Evolutionary conservation across 2,113 vertebrate species (phyloP), one percentile per base, ranked within the genome.

Genomic region (Lophochroa leadbeateri): DNA sequence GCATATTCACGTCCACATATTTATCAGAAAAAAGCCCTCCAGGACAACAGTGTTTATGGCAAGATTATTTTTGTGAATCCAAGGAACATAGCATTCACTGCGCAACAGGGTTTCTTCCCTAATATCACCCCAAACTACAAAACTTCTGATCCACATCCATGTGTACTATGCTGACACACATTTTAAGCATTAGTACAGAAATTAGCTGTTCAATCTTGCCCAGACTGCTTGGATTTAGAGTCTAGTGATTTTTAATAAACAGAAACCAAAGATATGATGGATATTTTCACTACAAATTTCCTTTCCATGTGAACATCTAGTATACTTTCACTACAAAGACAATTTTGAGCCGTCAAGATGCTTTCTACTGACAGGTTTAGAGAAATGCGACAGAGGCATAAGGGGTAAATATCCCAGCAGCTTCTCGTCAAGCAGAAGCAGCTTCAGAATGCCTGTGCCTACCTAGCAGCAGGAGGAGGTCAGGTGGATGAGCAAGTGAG

Each of bases 21-120:
- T 97, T 97, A 98, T 95, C 88, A 96, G 90, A 97, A 82, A 77
- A 90, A 94, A 95, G 78, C 81, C 80, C 80, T 97, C 88, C 78
- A 97, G 96, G 82, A 97, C 94, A 91, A 95, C 84, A 97, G 82
- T 98, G 97, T 98, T 98, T 98, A 97, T 94, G 94, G 94, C 64
- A 92, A 95, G 96, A 97, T 98, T 97, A 98, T 95, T 92, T 97
- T 89, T 94, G 86, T 92, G 96, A 97, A 96, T 96, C 88, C 90
- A 95, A 77, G 86, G 97, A 97, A 96, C 78, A 91, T 21, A 82
- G 78, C 81, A 96, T 88, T 95, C 46, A 91, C 83, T 67, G 88
- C 96, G 90, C 79, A 95, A 96, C 90, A 85, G 67, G 49, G 47
- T 63, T 92, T 93, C 96, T 94, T 97, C 77, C 92, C 90, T 94